Base-by-base conservation (phyloP, 2,113 vertebrate genomes). In the Silurus meridionalis region DNA sequence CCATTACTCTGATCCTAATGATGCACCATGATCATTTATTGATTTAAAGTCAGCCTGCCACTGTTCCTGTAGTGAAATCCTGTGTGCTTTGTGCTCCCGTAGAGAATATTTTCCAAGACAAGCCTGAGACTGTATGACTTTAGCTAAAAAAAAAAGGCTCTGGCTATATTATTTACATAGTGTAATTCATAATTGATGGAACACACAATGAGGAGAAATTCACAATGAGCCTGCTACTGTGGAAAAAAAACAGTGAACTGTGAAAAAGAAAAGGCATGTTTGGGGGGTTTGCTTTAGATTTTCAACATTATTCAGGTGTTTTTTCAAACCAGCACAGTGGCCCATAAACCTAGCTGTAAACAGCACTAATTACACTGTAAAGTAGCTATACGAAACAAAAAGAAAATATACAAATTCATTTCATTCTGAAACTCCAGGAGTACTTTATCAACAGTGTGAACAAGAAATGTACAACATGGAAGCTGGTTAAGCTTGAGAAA, bases 141-240 rank as follows among this genome's bases (percentile, higher is more conserved):
- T 37, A 85, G 14, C 23, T 19, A 37, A 37, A 37, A 37, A 50
- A 55, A 83, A 77, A 74, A 37, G 50, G 25, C 48, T 23, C 50
- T 63, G 46, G 83, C 86, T 89, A 63, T 75, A 87, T 71, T 83
- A 87, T 89, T 85, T 89, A 83, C 87, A 82, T 37, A 83, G 88
- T 10, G 58, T 83, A 75, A 89, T 89, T 83, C 83, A 83, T 60
- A 83, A 89, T 80, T 89, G 83, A 89, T 87, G 83, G 64, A 60
- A 28, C 19, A 57, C 83, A 85, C 87, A 89, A 82, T 46, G 85
- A 87, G 58, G 82, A 25, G 64, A 80, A 85, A 89, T 83, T 87
- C 64, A 86, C 74, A 84, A 87, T 72, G 63, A 85, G 60, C 19
- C 55, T 85, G 8, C 72, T 21, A 78, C 14, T 53, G 4, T 19